A percentile compares a stretch with the other conserved stretches of the same genome.
These are phyloP conservation scores for Catostomus latipinnis DNA, from an alignment of 2,797 vertebrate genomes.

Conservation along the genomic window DNA sequence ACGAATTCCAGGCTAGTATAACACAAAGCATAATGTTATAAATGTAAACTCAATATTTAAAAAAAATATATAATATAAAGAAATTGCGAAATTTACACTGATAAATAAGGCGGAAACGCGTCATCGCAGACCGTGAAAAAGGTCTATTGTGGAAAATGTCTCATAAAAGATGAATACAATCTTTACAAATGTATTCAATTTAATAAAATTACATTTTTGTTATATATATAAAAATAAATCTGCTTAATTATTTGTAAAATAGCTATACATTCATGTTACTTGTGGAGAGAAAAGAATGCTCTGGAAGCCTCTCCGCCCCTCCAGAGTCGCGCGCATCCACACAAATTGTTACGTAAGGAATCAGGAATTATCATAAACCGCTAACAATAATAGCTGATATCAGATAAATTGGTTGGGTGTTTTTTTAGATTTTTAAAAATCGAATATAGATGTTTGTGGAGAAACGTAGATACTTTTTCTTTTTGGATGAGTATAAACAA, in stretches of 20 bases:
- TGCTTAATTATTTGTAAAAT: neutral
- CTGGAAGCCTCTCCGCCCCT: constrained; percentile 3
- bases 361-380: neutral
- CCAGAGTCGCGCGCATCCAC: neutral
- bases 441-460: neutral
- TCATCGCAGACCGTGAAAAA: too few species aligned
- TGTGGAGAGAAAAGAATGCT: constrained; percentile 6
- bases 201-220: neutral
- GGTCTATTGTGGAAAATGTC: neutral
- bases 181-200: neutral
- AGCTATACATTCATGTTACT: neutral
- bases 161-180: neutral
- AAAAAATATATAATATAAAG: too few species aligned
- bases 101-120: too few species aligned
- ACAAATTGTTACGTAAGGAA: neutral
- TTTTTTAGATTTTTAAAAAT: neutral
- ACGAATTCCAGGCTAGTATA: too few species aligned
- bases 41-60: too few species aligned
- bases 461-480: neutral
- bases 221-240: neutral
- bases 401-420: too few species aligned
- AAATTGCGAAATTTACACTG: too few species aligned
- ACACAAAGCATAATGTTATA: too few species aligned
- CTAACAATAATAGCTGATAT: neutral
- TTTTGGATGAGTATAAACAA: neutral